These are phyloP conservation scores for Drosophila pandora DNA, from an alignment of 1,140 invertebrate species.

Conservation along the genomic window DNA sequence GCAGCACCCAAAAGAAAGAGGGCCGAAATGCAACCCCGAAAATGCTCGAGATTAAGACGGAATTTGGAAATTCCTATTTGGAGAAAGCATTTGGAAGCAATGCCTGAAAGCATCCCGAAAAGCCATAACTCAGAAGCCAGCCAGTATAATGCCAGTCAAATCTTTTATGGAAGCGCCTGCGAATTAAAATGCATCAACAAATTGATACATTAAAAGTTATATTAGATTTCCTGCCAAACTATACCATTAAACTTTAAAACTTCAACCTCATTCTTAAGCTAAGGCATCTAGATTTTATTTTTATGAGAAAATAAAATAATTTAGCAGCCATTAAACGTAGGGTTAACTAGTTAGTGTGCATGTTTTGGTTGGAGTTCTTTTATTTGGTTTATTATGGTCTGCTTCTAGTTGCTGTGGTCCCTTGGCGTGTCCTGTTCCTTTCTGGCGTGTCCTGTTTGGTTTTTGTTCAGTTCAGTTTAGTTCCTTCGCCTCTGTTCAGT, in stretches of 20 bases:
- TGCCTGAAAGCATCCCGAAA: neutral
- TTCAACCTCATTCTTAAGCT: neutral
- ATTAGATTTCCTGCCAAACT: no score
- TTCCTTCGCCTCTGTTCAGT: constrained; percentile 1
- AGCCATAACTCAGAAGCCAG: constrained; percentile 18
- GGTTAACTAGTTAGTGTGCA: constrained; percentile 5
- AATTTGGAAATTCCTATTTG: constrained; percentile 18
- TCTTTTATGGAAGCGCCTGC: constrained; percentile 23
- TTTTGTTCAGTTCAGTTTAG: neutral
- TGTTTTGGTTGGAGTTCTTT: constrained; percentile 32
- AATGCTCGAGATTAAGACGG: constrained; percentile 38
- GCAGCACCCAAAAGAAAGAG: constrained; percentile 32
- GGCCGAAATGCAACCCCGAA: constrained; percentile 42
- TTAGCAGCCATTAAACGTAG: neutral
- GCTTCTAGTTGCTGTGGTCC: constrained; percentile 10
- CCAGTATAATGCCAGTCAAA: constrained; percentile 20
- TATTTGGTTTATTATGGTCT: constrained; percentile 12
- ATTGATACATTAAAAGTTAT: neutral
- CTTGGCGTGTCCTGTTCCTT: constrained; percentile 41
- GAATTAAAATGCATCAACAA: constrained; percentile 10
- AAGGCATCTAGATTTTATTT: neutral
- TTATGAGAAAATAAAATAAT: constrained; percentile 1
- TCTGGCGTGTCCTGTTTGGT: constrained; percentile 32
- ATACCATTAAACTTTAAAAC: neutral
- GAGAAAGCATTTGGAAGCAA: constrained; percentile 21